A percentile compares a stretch with the other conserved stretches of the same genome.
Evolutionary conservation across 1,140 invertebrate species (phyloP).

Genomic region (Achroia grisella): DNA sequence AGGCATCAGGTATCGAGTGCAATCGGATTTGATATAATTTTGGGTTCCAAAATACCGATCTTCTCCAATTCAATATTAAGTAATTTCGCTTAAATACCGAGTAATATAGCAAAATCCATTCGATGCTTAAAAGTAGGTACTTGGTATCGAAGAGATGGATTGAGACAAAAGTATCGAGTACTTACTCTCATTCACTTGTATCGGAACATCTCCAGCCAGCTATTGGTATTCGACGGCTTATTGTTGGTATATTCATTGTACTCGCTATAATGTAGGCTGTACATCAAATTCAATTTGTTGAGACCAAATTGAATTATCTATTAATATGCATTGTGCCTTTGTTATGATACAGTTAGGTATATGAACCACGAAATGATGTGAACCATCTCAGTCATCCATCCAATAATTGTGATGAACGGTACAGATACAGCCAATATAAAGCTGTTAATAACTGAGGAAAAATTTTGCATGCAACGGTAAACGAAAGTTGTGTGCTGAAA

Average conservation of each 20-base stretch:
- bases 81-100: too few relatives aligned
- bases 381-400: not conserved
- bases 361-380: not conserved
- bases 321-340: conserved; percentile 17
- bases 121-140: too few relatives aligned
- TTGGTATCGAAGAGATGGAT: not conserved
- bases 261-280: conserved; percentile 20
- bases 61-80: too few relatives aligned
- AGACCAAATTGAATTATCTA: conserved; percentile 48
- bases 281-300: conserved; percentile 55
- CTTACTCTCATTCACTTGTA: not conserved
- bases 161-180: not conserved
- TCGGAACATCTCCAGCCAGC: conserved; percentile 4
- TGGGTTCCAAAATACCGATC: too few relatives aligned
- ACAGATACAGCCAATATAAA: not conserved
- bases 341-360: conserved; percentile 2
- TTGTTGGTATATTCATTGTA: conserved; percentile 35
- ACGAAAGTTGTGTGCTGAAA: too few relatives aligned
- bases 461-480: too few relatives aligned
- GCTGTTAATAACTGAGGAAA: too few relatives aligned
- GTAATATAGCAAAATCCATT: too few relatives aligned
- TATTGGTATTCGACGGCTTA: conserved; percentile 30
- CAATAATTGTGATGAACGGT: not conserved
- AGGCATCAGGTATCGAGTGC: too few relatives aligned
- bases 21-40: too few relatives aligned